Percentiles rank a stretch among this genome's conserved stretches.
phyloP scores from a whole-genome alignment of 2,888 invertebrate genomes.

The Ernsta delagoae region DNA sequence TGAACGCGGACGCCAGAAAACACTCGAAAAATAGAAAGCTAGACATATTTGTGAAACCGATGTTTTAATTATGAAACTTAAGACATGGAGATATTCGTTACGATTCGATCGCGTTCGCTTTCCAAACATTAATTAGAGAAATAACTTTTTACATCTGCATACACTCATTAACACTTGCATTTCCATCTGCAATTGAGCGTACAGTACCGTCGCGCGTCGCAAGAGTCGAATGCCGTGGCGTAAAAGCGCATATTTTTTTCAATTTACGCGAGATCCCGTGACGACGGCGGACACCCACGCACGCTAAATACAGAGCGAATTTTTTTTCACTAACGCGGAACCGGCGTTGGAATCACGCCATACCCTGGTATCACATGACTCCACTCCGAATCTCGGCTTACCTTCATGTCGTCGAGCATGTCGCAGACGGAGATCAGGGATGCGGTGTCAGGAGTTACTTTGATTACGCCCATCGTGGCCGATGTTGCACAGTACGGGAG shows the following conservation, averaged over 20 bases:
- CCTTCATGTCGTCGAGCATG: slow-evolving; percentile 81
- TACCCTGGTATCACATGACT: slow-evolving; percentile 57
- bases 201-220: slow-evolving; percentile 41
- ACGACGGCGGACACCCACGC: slow-evolving; percentile 53
- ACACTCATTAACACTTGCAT: slow-evolving; percentile 38
- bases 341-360: slow-evolving; percentile 59
- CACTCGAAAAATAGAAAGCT: slow-evolving; percentile 33
- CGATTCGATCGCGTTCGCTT: slow-evolving; percentile 30
- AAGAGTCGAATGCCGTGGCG: slow-evolving; percentile 50
- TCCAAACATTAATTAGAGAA: slow-evolving; percentile 37
- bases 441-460: slow-evolving; percentile 75
- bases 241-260: slow-evolving; percentile 59
- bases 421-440: slow-evolving; percentile 77
- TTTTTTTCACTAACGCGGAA: slow-evolving; percentile 61
- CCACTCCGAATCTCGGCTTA: slow-evolving; percentile 52
- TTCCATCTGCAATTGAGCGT: slow-evolving; percentile 37
- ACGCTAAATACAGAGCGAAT: slow-evolving; percentile 56
- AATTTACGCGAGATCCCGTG: slow-evolving; percentile 55
- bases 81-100: slow-evolving; percentile 32
- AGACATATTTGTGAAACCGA: slow-evolving; percentile 31
- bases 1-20: slow-evolving; percentile 14
- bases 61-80: slow-evolving; percentile 35
- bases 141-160: slow-evolving; percentile 38
- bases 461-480: slow-evolving; percentile 74
- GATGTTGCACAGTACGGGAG: slow-evolving; percentile 45